Base-by-base conservation (phyloP, 1,140 invertebrate genomes). In the Megalopta genalis region DNA sequence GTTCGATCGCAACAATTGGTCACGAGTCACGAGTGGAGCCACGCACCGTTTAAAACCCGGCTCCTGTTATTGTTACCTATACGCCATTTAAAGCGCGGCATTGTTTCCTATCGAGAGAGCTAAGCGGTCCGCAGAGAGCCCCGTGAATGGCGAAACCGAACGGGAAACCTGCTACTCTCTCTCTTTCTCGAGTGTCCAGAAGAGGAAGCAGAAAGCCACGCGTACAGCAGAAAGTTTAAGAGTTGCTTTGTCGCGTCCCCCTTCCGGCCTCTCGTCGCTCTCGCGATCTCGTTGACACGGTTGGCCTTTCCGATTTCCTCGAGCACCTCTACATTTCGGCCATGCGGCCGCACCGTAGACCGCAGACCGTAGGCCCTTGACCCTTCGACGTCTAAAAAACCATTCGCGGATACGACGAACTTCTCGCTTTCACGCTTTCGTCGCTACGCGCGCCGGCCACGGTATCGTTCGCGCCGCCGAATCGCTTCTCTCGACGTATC, bases 81-180 rank as follows among this genome's bases (percentile, higher is more conserved):
- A 59, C 78, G 59, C 23, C 54, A 1, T 46, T 27, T 63, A 71
- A 70, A 84, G 74, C 78, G 82, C 78, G 78, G 80, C 80, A 84
- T 84, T 84, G 82, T 84, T 84, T 78, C 69, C 21, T 16, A 49
- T 59, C 69, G 73, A 67, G 9, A 7, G 39, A 42, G 39, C n/a
- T n/a, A n/a, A n/a, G n/a, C n/a, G n/a, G n/a, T n/a, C n/a, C n/a
- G n/a, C n/a, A 32, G 32, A 32, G 32, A 32, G 32, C 18, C 10
- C 7, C 66, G 12, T n/a, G 14, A 37, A 52, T 46, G 25, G 14
- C 37, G 27, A 25, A 74, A 10, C 49, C 49, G 18, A 23, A 23
- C 46, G 32, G 7, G 42, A 46, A 42, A 64, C 49, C 39, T 76
- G 52, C 63, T 71, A 3, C 49, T 71, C 57, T 78, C 70, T 14